Evolutionary conservation across 2,113 vertebrate genomes (phyloP).

Genomic region (Neodon shergylaensis): DNA sequence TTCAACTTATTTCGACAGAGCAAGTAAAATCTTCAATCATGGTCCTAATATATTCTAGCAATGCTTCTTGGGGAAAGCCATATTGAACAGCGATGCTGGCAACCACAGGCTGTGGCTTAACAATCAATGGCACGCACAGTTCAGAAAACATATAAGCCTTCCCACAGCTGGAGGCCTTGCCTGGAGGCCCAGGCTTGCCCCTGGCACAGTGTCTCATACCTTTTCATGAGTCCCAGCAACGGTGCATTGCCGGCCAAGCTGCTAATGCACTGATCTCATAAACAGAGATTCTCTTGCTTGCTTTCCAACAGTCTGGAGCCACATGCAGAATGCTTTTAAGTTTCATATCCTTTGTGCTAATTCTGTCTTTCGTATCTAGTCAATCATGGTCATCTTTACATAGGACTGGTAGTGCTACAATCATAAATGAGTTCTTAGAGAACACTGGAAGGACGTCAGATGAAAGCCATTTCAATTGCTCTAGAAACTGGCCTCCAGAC

Average conservation of each 20-base stretch:
- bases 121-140: conserved; percentile 63
- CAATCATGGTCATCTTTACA: background rate
- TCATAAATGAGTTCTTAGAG: conserved; percentile 8
- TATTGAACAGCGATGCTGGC: conserved; percentile 60
- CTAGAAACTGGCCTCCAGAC: background rate
- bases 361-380: conserved; percentile 1
- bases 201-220: conserved; percentile 53
- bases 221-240: conserved; percentile 47
- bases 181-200: conserved; percentile 26
- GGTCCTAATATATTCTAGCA: conserved; percentile 44
- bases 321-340: background rate
- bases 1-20: conserved; percentile 63
- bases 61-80: conserved; percentile 40
- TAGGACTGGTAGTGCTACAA: background rate
- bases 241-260: conserved; percentile 17
- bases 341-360: background rate
- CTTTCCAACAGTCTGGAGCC: background rate
- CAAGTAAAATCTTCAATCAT: conserved; percentile 55
- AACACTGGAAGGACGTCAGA: background rate
- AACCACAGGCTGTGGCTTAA: conserved; percentile 63
- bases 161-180: conserved; percentile 44
- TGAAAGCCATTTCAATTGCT: background rate
- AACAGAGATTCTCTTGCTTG: conserved; percentile 4
- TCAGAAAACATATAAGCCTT: conserved; percentile 69
- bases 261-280: conserved; percentile 38